Evolutionary conservation across 1,140 invertebrate genomes (phyloP).

Genomic region (Drosophila parabipectinata): DNA sequence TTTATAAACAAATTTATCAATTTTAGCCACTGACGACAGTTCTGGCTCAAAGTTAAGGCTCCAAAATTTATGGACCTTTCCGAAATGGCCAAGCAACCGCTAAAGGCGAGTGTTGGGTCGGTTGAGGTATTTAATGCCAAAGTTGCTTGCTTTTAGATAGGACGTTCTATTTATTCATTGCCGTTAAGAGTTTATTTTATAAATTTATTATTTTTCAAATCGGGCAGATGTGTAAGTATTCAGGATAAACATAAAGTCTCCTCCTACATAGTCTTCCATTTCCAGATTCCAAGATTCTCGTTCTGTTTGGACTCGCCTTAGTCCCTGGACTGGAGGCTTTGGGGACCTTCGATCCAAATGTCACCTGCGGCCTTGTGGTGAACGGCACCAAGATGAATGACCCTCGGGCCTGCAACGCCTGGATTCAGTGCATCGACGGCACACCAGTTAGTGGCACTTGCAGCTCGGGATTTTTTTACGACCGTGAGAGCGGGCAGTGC

Average conservation of each 20-base stretch:
- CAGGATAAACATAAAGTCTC: no score
- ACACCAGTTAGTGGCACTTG: slow-evolving; percentile 53
- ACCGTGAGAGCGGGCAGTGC: slow-evolving; percentile 55
- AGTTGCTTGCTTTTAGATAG: slow-evolving; percentile 15
- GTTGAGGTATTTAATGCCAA: slow-evolving; percentile 30
- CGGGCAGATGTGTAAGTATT: background rate
- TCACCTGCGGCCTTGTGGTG: slow-evolving; percentile 53
- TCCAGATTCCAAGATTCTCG: slow-evolving; percentile 3
- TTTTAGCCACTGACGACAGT: slow-evolving; percentile 56
- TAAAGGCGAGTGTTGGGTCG: slow-evolving; percentile 11
- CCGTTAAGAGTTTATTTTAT: background rate
- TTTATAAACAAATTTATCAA: slow-evolving; percentile 41
- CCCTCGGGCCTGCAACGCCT: slow-evolving; percentile 64
- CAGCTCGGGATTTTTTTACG: slow-evolving; percentile 52
- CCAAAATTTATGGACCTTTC: slow-evolving; percentile 49
- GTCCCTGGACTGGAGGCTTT: background rate
- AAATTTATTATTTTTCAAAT: background rate
- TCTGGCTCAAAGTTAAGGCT: slow-evolving; percentile 43
- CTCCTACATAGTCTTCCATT: no score
- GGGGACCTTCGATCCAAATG: slow-evolving; percentile 56
- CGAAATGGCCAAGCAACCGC: background rate
- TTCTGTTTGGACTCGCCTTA: slow-evolving; percentile 3
- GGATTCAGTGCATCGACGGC: slow-evolving; percentile 64
- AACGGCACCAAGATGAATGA: slow-evolving; percentile 70
- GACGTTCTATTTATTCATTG: slow-evolving; percentile 19